Evolutionary conservation across 2,113 vertebrate genomes (phyloP).

Genomic region (Rhizomys pruinosus): DNA sequence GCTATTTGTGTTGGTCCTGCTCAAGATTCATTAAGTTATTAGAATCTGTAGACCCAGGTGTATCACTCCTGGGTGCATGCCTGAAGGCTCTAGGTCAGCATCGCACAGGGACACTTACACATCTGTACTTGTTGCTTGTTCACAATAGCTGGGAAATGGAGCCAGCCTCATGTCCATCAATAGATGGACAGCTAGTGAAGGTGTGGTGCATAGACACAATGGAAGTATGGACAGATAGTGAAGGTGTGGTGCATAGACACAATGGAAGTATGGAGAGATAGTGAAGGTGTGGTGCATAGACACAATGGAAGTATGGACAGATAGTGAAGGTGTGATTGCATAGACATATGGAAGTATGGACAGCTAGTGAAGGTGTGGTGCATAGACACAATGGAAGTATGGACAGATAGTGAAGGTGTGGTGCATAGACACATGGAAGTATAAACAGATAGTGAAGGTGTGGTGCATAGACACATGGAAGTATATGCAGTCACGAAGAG

Average conservation of each 20-base stretch:
- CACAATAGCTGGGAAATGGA: neutral
- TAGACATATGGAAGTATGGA: neutral
- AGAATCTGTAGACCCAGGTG: neutral
- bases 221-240: neutral
- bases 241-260: neutral
- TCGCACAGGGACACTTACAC: neutral
- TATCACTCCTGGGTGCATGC: neutral
- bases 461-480: neutral
- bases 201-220: neutral
- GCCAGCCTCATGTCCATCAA: neutral
- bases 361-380: neutral
- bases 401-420: neutral
- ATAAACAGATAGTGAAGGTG: neutral
- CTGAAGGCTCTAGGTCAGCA: neutral
- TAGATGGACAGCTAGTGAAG: neutral
- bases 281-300: neutral
- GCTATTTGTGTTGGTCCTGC: neutral
- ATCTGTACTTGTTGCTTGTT: neutral
- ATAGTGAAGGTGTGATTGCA: neutral
- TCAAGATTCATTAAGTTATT: neutral
- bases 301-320: neutral
- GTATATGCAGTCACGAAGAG: too few species aligned
- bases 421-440: neutral
- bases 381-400: neutral
- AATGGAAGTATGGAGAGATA: neutral